Percentiles rank a stretch among this genome's conserved stretches.
phyloP scores from a whole-genome alignment of 1,140 invertebrate species.

The Popillia japonica region DNA sequence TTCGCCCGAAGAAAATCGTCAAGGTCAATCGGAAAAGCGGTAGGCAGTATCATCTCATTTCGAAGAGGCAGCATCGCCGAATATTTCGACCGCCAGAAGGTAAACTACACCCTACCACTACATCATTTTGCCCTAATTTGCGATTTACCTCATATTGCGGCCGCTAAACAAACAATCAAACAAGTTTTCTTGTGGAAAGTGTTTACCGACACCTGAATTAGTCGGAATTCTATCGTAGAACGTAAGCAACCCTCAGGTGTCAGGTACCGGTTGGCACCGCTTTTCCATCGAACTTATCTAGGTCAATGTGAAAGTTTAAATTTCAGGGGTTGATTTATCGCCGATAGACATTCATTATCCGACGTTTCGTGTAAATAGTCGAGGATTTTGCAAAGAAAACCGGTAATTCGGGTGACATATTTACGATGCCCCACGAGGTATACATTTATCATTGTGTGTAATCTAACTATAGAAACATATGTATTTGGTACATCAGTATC shows the following conservation, averaged over 20 bases:
- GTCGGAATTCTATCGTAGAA: no score
- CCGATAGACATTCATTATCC: neutral
- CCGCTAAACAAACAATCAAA: neutral
- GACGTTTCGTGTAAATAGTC: slow-evolving; percentile 13
- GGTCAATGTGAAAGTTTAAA: slow-evolving; percentile 24
- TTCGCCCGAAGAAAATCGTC: slow-evolving; percentile 36
- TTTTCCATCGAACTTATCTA: slow-evolving; percentile 1
- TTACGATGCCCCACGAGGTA: slow-evolving; percentile 9
- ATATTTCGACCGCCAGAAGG: slow-evolving; percentile 36
- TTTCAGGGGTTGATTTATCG: neutral
- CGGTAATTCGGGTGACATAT: neutral
- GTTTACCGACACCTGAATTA: slow-evolving; percentile 8
- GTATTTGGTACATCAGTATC: neutral
- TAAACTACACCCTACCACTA: neutral
- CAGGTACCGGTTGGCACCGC: neutral
- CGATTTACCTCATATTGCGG: neutral
- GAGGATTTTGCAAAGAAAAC: neutral
- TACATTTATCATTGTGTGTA: slow-evolving; percentile 12
- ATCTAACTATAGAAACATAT: neutral
- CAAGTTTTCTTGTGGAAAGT: slow-evolving; percentile 16
- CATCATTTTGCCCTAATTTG: neutral
- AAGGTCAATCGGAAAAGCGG: slow-evolving; percentile 27
- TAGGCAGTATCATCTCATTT: slow-evolving; percentile 40
- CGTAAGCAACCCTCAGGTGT: neutral
- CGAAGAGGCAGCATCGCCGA: slow-evolving; percentile 30